These are phyloP conservation scores for Pollicipes pollicipes DNA, from an alignment of 1,140 invertebrate species.

Conservation along the genomic window DNA sequence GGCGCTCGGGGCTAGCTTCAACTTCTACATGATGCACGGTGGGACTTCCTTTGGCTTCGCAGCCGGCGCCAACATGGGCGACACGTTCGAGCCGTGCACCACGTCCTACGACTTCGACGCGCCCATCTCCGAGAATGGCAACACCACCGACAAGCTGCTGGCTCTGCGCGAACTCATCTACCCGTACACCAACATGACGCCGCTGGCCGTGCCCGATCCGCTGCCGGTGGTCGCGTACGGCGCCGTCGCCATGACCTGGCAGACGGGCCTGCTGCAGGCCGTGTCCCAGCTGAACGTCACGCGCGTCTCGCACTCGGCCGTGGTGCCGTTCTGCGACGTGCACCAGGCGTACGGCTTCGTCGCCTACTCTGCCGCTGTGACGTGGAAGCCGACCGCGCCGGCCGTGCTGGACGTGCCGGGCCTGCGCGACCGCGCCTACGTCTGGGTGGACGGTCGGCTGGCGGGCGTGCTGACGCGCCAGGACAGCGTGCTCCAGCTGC, in stretches of 20 bases:
- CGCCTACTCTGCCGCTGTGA: conserved; percentile 46
- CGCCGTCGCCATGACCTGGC: conserved; percentile 30
- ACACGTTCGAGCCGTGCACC: conserved; percentile 36
- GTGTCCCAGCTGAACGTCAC: conserved; percentile 17
- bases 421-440: conserved; percentile 49
- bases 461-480: conserved; percentile 24
- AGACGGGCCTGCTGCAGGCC: conserved; percentile 24
- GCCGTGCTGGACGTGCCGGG: conserved; percentile 35
- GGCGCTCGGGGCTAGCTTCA: conserved; percentile 12
- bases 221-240: conserved; percentile 35
- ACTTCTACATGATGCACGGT: conserved; percentile 36
- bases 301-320: conserved; percentile 21
- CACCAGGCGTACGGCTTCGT: conserved; percentile 43
- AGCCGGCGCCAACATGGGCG: conserved; percentile 28
- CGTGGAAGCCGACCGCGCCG: conserved; percentile 31
- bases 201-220: background rate
- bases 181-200: too few relatives aligned
- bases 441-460: conserved; percentile 42
- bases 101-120: conserved; percentile 79
- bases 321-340: conserved; percentile 43
- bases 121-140: conserved; percentile 60
- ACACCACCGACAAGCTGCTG: conserved; percentile 37
- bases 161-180: conserved; percentile 22
- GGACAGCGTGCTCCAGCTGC: conserved; percentile 19
- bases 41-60: conserved; percentile 55